Base-by-base conservation (phyloP, 2,888 invertebrate genomes). In the Cryptosula pallasiana region DNA sequence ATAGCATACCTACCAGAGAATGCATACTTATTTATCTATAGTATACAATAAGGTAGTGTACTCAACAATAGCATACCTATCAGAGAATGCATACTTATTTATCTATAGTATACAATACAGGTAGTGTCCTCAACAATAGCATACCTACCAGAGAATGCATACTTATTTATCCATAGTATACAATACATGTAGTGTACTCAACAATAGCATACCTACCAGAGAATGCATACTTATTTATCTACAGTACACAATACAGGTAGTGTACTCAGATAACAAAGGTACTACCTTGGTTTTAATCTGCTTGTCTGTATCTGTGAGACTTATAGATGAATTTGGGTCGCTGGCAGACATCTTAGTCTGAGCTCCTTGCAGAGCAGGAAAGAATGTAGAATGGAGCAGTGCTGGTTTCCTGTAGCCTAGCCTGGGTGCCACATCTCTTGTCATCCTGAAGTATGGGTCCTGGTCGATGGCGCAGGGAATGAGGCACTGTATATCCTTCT, bases 391-490 rank as follows among this genome's bases (percentile, higher is more conserved):
- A 83, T 95, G 95, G 35, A 94, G 82, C 58, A 94, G 86, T 1
- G 96, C 89, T 72, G 99, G 95, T 85, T 99, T 94, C 23, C 90
- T 90, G 85, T 90, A 88, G 78, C 94, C 92, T 20, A 99, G 86
- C 16, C 91, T 89, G 0, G 97, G 95, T 0, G 97, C 95, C n/a
- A 97, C 96, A 86, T 99, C 99, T 72, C 99, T 89, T 0, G 95
- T 92, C 97, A 99, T 96, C 36, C 99, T 89, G 86, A 99, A 99
- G 86, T 98, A 99, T 0, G 99, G 99, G 87, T 99, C 99, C 88
- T 99, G 99, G 87, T 99, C 99, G 77, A 99, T 99, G 9, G 96
- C 99, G 86, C 99, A 99, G 0, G 99, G 99, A 75, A 99, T 95
- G 1, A 95, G 87, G 80, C 92, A 92, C 1, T 90, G 90, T 69